These are phyloP conservation scores for Hippocampus mohnikei DNA, from an alignment of 2,113 vertebrate species.

Conservation along the genomic window DNA sequence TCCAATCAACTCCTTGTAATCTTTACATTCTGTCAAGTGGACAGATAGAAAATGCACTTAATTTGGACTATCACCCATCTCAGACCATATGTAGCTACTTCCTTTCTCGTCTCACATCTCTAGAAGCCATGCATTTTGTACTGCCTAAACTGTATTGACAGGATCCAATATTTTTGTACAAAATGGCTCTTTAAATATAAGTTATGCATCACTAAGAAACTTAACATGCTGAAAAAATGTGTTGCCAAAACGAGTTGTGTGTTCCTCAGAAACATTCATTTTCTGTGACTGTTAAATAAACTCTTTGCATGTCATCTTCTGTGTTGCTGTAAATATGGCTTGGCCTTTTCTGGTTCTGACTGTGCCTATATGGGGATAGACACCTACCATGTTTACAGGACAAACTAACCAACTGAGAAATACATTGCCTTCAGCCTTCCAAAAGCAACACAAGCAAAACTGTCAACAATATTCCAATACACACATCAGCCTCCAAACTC, in stretches of 20 bases:
- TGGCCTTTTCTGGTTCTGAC: neutral
- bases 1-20: neutral
- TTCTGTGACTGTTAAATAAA: neutral
- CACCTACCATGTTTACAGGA: neutral
- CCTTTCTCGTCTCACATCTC: slow-evolving; percentile 20
- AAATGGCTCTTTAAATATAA: slow-evolving; percentile 24
- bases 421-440: neutral
- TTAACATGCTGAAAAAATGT: slow-evolving; percentile 38
- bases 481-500: too few species aligned
- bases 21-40: neutral
- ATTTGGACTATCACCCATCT: slow-evolving; percentile 21
- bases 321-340: neutral
- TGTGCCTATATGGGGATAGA: neutral
- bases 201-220: slow-evolving; percentile 21
- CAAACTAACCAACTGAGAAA: neutral
- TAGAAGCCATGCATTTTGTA: slow-evolving; percentile 27
- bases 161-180: slow-evolving; percentile 24
- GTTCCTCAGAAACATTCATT: neutral
- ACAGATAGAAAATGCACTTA: slow-evolving; percentile 1
- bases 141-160: slow-evolving; percentile 37
- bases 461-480: too few species aligned
- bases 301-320: neutral
- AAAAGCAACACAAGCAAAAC: neutral
- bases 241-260: neutral
- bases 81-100: slow-evolving; percentile 5